Evolutionary conservation across 2,797 vertebrate species (phyloP), one percentile per base, ranked within the genome.

Genomic region (Hapalemur alaotrensis): DNA sequence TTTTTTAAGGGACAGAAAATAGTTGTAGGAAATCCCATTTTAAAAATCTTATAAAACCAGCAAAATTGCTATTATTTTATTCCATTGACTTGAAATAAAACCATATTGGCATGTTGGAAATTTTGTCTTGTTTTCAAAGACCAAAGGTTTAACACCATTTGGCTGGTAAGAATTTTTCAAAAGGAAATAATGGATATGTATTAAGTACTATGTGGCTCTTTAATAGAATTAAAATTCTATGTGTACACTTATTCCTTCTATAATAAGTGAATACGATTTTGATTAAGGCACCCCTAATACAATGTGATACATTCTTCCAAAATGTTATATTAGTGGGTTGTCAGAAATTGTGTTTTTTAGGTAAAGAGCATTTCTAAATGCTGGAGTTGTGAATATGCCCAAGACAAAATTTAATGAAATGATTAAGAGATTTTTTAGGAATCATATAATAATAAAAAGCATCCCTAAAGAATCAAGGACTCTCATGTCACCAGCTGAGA

Each of bases 231-330:
- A 91, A 91, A 57, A 86, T 79, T 54, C 30, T 88, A 25, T 48
- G 17, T 48, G 82, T 95, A 67, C 22, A 63, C 75, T 86, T 75
- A 87, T 75, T 93, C 15, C 38, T 78, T 75, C 57, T 72, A 46
- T 46, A 41, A 63, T 70, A 93, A 95, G 18, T 35, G 18, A 89
- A 32, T 81, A 96, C 81, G 30, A 73, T 89, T 96, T 96, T 93
- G 91, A 89, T 85, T 85, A 82, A 89, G 84, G 41, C 59, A 70
- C 48, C 25, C 13, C 32, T 54, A 86, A 75, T 67, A 81, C 38
- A 93, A 83, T 85, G 59, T 93, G 23, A 87, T 54, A n/a, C 32
- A 95, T 54, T 89, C 23, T 92, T 89, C 69, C 67, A 82, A 97
- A 93, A 96, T 89, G 28, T 94, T 67, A 48, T 59, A 91, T 46